These are phyloP conservation scores for Mico argentatus DNA, from an alignment of 2,797 vertebrate genomes.

Conservation along the genomic window DNA sequence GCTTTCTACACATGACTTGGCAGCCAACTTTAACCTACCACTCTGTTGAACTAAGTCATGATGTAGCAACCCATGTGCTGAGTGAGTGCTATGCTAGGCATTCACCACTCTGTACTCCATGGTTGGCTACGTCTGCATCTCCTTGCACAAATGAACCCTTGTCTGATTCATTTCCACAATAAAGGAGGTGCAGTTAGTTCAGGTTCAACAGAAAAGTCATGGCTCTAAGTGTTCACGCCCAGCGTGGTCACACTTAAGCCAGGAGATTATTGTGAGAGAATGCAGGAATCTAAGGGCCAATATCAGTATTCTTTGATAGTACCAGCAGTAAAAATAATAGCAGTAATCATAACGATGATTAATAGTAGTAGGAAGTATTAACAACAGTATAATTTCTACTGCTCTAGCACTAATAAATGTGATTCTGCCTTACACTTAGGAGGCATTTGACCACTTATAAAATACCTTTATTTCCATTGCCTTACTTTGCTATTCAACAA, in stretches of 20 bases:
- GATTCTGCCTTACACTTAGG: background rate
- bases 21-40: background rate
- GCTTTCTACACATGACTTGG: background rate
- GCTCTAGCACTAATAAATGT: background rate
- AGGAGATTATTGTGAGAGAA: background rate
- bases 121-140: background rate
- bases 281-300: background rate
- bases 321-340: background rate
- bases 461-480: conserved; percentile 26
- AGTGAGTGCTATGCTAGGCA: background rate
- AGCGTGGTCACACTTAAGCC: background rate
- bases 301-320: background rate
- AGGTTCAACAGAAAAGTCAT: background rate
- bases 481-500: background rate
- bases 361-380: conserved; percentile 34
- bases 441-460: conserved; percentile 19
- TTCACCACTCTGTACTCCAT: background rate
- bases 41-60: background rate
- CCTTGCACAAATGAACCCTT: background rate
- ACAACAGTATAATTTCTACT: background rate
- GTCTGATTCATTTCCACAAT: background rate
- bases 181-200: background rate
- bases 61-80: background rate
- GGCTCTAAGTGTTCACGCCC: background rate
- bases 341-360: conserved; percentile 31